Evolutionary conservation across 2,113 vertebrate genomes (phyloP).

Genomic region (Sceloporus tristichus): DNA sequence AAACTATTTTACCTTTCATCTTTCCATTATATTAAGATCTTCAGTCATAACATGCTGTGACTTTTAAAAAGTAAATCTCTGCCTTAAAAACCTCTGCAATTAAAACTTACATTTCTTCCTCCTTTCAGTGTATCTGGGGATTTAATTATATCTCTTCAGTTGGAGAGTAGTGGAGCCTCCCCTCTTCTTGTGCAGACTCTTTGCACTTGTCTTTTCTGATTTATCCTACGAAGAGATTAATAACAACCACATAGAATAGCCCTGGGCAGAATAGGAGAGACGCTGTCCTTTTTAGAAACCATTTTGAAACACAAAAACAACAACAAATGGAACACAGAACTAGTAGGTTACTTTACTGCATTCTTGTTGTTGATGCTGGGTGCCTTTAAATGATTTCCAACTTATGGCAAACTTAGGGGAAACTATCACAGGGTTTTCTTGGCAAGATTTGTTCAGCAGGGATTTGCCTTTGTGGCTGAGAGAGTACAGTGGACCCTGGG

Average conservation of each 20-base stretch:
- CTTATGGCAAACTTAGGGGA: too few relatives aligned
- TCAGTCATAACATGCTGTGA: slow-evolving; percentile 1
- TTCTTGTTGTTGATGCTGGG: not conserved
- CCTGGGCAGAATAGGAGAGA: not conserved
- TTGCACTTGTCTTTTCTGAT: slow-evolving; percentile 26
- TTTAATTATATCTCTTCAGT: slow-evolving; percentile 15
- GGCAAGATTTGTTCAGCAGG: too few relatives aligned
- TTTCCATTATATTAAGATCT: slow-evolving; percentile 22
- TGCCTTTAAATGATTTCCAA: too few relatives aligned
- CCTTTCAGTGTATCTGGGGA: not conserved
- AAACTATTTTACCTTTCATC: slow-evolving; percentile 15
- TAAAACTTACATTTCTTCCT: slow-evolving; percentile 19
- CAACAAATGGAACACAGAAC: not conserved
- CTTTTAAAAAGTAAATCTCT: slow-evolving; percentile 13
- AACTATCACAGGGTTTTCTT: too few relatives aligned
- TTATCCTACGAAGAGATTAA: slow-evolving; percentile 34
- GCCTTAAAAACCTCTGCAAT: not conserved
- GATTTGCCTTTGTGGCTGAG: too few relatives aligned
- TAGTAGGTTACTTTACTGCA: not conserved
- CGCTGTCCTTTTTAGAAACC: slow-evolving; percentile 30
- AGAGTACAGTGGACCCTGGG: too few relatives aligned
- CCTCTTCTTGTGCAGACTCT: slow-evolving; percentile 12
- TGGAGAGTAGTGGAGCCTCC: not conserved
- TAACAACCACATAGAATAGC: slow-evolving; percentile 29
- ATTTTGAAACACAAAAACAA: slow-evolving; percentile 10